These are phyloP conservation scores for Rhinophrynus dorsalis DNA, from an alignment of 2,797 vertebrate species.

Conservation along the genomic window DNA sequence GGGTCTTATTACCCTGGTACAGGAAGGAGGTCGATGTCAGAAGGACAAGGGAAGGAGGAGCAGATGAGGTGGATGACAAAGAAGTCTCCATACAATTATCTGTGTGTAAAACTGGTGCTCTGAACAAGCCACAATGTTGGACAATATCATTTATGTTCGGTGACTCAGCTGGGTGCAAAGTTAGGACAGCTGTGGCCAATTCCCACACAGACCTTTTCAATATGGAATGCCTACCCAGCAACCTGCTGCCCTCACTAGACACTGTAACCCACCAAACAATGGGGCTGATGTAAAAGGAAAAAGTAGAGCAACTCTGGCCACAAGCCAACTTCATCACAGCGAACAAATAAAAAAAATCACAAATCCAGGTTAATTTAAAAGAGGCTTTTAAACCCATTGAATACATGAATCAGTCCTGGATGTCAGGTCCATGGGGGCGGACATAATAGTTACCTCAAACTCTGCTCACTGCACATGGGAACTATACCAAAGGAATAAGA, in stretches of 20 bases:
- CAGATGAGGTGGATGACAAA: constrained; percentile 70
- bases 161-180: constrained; percentile 77
- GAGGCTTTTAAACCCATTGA: no score
- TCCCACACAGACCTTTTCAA: constrained; percentile 79
- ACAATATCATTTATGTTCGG: constrained; percentile 83
- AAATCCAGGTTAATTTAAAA: no score
- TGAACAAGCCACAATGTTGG: constrained; percentile 75
- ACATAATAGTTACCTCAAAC: no score
- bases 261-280: constrained; percentile 81
- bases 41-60: constrained; percentile 47
- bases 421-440: no score
- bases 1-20: constrained; percentile 2
- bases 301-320: no score
- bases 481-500: no score
- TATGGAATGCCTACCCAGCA: constrained; percentile 83
- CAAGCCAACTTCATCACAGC: no score
- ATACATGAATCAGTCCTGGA: no score
- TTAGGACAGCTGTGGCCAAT: constrained; percentile 88
- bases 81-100: constrained; percentile 78
- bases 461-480: no score
- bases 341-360: no score
- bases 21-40: constrained; percentile 55
- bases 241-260: constrained; percentile 61
- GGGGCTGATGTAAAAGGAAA: no score
- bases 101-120: constrained; percentile 80